phyloP scores from a whole-genome alignment of 1,140 invertebrate genomes.

The Dendroctonus ponderosae region DNA sequence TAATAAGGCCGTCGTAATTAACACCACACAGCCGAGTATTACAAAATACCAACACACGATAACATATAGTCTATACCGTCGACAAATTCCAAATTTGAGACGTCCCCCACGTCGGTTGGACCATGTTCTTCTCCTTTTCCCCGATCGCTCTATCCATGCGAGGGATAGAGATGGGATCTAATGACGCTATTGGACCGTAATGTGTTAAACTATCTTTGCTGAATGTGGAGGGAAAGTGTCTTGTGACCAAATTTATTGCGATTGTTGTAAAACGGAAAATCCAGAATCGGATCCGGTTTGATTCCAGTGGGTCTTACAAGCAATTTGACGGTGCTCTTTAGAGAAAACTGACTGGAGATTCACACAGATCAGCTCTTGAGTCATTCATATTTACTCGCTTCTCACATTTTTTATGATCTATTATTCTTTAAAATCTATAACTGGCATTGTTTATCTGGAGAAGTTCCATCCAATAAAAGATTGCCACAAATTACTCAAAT shows the following conservation, averaged over 20 bases:
- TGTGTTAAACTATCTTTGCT: slow-evolving; percentile 28
- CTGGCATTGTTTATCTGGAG: too few relatives aligned
- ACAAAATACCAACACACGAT: slow-evolving; percentile 48
- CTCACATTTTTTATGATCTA: too few relatives aligned
- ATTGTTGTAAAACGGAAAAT: slow-evolving; percentile 40
- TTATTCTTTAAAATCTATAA: too few relatives aligned
- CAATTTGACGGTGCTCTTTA: not conserved
- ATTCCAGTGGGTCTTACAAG: not conserved
- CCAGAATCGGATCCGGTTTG: slow-evolving; percentile 6
- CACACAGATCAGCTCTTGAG: not conserved
- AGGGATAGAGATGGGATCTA: slow-evolving; percentile 14
- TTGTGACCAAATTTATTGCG: slow-evolving; percentile 42
- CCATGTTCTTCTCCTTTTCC: slow-evolving; percentile 15
- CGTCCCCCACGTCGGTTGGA: slow-evolving; percentile 6
- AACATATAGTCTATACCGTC: slow-evolving; percentile 40
- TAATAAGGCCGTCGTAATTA: slow-evolving; percentile 49
- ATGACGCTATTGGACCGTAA: slow-evolving; percentile 1
- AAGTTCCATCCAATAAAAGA: too few relatives aligned
- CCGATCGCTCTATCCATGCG: not conserved
- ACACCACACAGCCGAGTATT: slow-evolving; percentile 45
- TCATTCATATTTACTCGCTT: too few relatives aligned
- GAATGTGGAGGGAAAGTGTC: slow-evolving; percentile 40
- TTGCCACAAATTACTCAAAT: too few relatives aligned
- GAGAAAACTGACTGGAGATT: not conserved
- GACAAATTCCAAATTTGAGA: slow-evolving; percentile 10